Evolutionary conservation across 2,113 vertebrate genomes (phyloP).

Genomic region (Panthera tigris): DNA sequence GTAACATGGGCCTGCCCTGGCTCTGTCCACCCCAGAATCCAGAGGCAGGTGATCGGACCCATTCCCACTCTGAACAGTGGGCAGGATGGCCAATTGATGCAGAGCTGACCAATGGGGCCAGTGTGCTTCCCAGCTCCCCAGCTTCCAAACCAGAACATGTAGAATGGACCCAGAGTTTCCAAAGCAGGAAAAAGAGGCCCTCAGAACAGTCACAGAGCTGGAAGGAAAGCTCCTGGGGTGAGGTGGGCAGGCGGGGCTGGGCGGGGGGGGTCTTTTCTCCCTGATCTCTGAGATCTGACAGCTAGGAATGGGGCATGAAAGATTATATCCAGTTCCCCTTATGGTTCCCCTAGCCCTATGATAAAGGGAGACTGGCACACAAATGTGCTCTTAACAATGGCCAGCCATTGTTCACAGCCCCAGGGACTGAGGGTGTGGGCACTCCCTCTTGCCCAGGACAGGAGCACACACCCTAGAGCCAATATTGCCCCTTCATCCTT

Average conservation of each 20-base stretch:
- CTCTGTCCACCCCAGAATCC: slow-evolving; percentile 64
- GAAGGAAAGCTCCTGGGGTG: background rate
- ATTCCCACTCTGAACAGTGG: slow-evolving; percentile 20
- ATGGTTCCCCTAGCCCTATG: background rate
- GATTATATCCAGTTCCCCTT: background rate
- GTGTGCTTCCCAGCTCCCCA: slow-evolving; percentile 9
- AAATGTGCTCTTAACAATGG: background rate
- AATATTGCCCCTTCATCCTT: background rate
- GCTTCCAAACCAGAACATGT: background rate
- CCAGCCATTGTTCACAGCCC: background rate
- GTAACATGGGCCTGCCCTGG: slow-evolving; percentile 58
- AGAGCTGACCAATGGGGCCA: slow-evolving; percentile 48
- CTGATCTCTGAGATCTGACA: background rate
- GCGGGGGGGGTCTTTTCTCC: background rate
- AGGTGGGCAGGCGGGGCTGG: no score
- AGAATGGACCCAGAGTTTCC: background rate
- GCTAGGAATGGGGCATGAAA: background rate
- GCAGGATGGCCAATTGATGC: background rate
- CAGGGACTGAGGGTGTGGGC: background rate
- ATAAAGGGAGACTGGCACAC: background rate
- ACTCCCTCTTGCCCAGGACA: background rate
- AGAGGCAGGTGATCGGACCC: slow-evolving; percentile 54
- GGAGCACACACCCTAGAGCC: background rate
- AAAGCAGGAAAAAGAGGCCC: background rate
- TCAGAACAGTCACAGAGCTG: background rate